Base-by-base conservation (phyloP, 92 coral and sea anemone genomes). In the Zoanthus solanderi region DNA sequence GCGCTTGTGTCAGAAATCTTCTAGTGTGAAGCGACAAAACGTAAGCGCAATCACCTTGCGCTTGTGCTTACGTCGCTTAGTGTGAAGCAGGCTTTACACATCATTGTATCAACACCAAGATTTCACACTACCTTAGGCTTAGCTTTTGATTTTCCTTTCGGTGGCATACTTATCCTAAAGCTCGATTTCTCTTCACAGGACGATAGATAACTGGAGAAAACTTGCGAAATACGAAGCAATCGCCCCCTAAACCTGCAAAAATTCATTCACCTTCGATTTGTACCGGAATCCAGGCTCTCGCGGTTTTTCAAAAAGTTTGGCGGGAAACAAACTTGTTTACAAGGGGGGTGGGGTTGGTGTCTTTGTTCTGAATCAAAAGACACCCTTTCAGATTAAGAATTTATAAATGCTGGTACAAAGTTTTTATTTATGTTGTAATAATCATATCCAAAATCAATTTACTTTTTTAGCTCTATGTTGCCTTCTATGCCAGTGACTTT, bases 81-180 rank as follows among this genome's bases (percentile, higher is more conserved):
- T 23, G 23, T 23, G 23, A 23, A 23, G 23, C 23, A 23, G 23
- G 23, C 23, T 7, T 50, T 50, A 11, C 12, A 1, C 0, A 50
- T 7, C 10, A 50, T 11, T 11, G 12, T 11, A 50, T 50, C 44
- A 69, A 30, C 3, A 9, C 23, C 7, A 69, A 47, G n/a, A 75
- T 47, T 15, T 3, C 78, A 23, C 48, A 47, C 7, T 18, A 75
- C 79, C 79, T 75, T 75, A 4, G 57, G 0, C 79, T 75, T 75
- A 9, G 57, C 2, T n/a, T 75, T 75, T 47, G 79, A n/a, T n/a
- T 44, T 75, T 75, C 57, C 79, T 75, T 75, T 75, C 9, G 79
- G 79, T 29, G 79, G 79, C 79, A 75, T 75, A 53, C 1, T 63
- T 13, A 63, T 63, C 16, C 8, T 47, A 17, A 45, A 2, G 52